Percentiles rank a stretch among this genome's conserved stretches.
These are phyloP conservation scores for Thunnus thynnus DNA, from an alignment of 2,113 vertebrate genomes.

Conservation along the genomic window DNA sequence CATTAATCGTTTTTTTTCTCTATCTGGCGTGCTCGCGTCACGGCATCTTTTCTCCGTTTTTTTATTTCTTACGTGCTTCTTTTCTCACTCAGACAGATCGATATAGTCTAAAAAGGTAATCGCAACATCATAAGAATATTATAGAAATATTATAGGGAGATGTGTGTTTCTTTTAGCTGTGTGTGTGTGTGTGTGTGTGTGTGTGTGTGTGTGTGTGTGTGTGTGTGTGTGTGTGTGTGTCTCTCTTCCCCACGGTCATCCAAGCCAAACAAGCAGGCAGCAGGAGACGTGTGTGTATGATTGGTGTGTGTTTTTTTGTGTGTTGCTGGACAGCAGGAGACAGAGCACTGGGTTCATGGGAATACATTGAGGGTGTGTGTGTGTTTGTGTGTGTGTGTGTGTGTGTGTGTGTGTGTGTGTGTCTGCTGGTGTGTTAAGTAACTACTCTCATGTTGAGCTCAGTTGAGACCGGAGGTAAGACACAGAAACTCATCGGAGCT, in stretches of 20 bases:
- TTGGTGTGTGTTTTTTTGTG: slow-evolving; percentile 16
- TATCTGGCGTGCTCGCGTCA: background rate
- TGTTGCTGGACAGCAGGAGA: slow-evolving; percentile 61
- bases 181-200: slow-evolving; percentile 4
- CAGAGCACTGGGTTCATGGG: slow-evolving; percentile 76
- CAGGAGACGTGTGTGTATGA: slow-evolving; percentile 40
- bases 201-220: background rate
- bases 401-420: slow-evolving; percentile 37
- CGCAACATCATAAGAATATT: background rate
- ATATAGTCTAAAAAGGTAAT: background rate
- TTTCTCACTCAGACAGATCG: background rate
- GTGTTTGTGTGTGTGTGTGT: slow-evolving; percentile 39
- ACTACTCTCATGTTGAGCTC: slow-evolving; percentile 53
- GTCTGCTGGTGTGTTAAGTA: slow-evolving; percentile 45
- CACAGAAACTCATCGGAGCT: slow-evolving; percentile 58
- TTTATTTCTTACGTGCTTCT: background rate
- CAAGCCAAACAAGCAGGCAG: slow-evolving; percentile 71
- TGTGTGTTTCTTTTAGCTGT: background rate
- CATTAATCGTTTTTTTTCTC: slow-evolving; percentile 5
- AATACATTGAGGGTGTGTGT: slow-evolving; percentile 42
- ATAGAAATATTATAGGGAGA: background rate
- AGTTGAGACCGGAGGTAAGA: slow-evolving; percentile 67
- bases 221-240: background rate
- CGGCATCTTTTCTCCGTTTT: background rate
- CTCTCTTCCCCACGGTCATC: slow-evolving; percentile 43